phyloP scores from a whole-genome alignment of 2,113 vertebrate genomes.

The Ophiodon elongatus region DNA sequence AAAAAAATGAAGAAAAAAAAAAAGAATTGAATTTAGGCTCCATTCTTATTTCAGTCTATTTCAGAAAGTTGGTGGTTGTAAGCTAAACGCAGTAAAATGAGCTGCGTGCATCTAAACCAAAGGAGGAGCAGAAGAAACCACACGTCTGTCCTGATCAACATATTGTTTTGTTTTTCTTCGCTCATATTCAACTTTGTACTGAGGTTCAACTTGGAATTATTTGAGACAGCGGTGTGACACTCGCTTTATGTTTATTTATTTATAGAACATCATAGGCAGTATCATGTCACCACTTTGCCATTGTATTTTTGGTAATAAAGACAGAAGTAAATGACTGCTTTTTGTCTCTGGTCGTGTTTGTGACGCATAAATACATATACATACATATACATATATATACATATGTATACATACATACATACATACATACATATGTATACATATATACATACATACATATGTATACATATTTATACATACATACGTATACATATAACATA shows the following conservation, averaged over 20 bases:
- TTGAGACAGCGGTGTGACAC: conserved; percentile 86
- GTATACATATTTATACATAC: no score
- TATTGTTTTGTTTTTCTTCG: conserved; percentile 24
- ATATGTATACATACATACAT: no score
- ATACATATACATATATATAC: no score
- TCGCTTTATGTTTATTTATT: conserved; percentile 89
- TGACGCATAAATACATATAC: no score
- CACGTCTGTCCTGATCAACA: conserved; percentile 75
- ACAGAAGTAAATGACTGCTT: conserved; percentile 17
- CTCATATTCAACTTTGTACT: conserved; percentile 53
- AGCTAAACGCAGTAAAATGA: conserved; percentile 79
- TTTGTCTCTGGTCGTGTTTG: background rate
- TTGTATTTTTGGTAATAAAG: conserved; percentile 98
- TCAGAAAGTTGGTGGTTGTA: conserved; percentile 82
- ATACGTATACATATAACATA: no score
- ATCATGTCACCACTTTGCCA: conserved; percentile 89
- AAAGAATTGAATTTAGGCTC: conserved; percentile 66
- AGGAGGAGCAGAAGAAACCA: conserved; percentile 56
- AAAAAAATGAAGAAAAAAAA: background rate
- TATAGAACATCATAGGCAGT: conserved; percentile 92
- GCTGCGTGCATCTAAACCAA: conserved; percentile 87
- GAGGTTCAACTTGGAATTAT: conserved; percentile 82
- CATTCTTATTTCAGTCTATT: conserved; percentile 77
- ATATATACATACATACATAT: no score
- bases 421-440: no score